A percentile compares a stretch with the other conserved stretches of the same genome.
Conservation (phyloP, 2,797 vertebrate species). For the Arctocebus calabarensis region DNA sequence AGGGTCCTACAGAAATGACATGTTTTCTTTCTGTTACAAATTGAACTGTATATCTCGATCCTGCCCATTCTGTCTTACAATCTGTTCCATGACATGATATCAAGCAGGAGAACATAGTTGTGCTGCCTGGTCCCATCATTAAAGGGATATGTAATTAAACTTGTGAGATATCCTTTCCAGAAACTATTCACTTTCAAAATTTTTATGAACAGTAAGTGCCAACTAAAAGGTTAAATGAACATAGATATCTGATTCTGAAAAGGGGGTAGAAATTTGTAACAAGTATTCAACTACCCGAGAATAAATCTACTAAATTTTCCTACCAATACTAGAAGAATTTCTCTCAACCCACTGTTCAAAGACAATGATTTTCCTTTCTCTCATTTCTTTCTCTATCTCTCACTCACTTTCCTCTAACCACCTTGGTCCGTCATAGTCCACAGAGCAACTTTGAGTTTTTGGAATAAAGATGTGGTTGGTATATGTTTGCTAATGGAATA, state of each 20-base stretch:
- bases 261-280: neutral
- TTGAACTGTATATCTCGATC: neutral
- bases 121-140: neutral
- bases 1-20: neutral
- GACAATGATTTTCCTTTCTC: neutral
- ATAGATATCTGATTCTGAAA: constrained; percentile 51
- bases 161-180: neutral
- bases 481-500: neutral
- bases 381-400: neutral
- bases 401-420: neutral
- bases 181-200: constrained; percentile 22
- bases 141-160: neutral
- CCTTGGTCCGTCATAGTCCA: neutral
- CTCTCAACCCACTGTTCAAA: neutral
- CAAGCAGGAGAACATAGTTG: neutral
- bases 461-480: neutral
- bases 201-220: neutral
- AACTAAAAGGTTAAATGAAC: neutral
- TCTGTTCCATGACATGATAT: neutral
- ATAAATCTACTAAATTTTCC: neutral
- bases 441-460: neutral
- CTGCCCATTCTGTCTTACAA: neutral
- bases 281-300: neutral
- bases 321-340: neutral
- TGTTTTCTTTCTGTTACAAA: neutral